A percentile compares a stretch with the other conserved stretches of the same genome.
Conservation (phyloP, 2,113 vertebrate genomes). For the Neomonachus schauinslandi region DNA sequence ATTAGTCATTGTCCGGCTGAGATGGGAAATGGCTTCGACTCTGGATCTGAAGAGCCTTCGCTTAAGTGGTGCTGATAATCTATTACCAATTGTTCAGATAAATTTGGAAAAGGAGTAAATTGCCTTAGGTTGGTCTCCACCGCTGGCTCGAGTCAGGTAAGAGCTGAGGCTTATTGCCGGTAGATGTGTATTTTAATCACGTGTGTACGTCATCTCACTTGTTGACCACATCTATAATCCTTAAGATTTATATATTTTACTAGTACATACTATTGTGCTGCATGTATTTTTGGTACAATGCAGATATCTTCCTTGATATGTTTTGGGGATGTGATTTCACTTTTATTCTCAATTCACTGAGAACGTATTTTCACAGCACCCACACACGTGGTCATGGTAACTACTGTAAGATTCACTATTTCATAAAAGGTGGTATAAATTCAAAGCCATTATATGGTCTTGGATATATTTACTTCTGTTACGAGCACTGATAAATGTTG, state of each 20-base stretch:
- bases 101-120: conserved; percentile 23
- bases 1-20: neutral
- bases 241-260: neutral
- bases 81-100: neutral
- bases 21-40: neutral
- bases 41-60: neutral
- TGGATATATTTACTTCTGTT: conserved; percentile 29
- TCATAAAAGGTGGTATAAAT: conserved; percentile 49
- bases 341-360: conserved; percentile 51
- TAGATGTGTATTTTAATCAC: neutral
- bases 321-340: conserved; percentile 41
- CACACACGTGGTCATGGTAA: conserved; percentile 70
- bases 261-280: neutral
- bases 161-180: neutral
- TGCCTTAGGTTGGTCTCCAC: neutral
- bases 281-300: conserved; percentile 36
- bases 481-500: neutral
- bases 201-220: neutral
- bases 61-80: neutral
- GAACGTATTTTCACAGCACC: conserved; percentile 41
- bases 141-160: conserved; percentile 56
- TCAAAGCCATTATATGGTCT: conserved; percentile 11
- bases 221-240: neutral
- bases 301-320: neutral
- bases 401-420: conserved; percentile 48